Conservation (phyloP, 2,797 vertebrate species). For the Miichthys miiuy region DNA sequence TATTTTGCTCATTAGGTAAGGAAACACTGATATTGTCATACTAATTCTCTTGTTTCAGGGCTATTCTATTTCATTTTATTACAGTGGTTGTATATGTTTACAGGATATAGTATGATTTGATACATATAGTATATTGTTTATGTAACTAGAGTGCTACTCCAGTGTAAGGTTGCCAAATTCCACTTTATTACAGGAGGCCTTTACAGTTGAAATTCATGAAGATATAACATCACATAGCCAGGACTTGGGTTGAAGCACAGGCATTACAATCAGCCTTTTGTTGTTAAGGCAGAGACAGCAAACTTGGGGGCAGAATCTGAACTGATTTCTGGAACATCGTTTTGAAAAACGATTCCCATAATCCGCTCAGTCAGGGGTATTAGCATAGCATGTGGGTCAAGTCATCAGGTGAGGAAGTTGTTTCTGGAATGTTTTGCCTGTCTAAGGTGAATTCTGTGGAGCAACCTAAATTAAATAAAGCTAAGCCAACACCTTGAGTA, state of each 20-base stretch:
- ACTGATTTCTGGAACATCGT: constrained; percentile 18
- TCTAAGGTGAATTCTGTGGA: background rate
- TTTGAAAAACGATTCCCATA: constrained; percentile 40
- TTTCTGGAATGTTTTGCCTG: constrained; percentile 8
- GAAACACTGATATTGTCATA: background rate
- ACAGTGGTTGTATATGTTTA: background rate
- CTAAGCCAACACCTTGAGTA: background rate
- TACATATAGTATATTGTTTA: constrained; percentile 1
- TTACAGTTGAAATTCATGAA: constrained; percentile 40
- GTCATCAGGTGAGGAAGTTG: background rate
- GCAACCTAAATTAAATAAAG: background rate
- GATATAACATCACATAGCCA: constrained; percentile 13
- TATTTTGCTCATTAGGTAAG: background rate
- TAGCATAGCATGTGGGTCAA: constrained; percentile 30
- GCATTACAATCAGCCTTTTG: constrained; percentile 18
- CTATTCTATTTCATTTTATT: background rate
- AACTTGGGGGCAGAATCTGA: constrained; percentile 11
- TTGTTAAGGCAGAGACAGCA: constrained; percentile 17
- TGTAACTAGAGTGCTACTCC: background rate
- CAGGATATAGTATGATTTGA: background rate
- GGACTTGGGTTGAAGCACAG: constrained; percentile 3
- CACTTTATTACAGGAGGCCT: constrained; percentile 29
- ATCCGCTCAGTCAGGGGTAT: constrained; percentile 25
- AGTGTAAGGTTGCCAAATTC: constrained; percentile 17
- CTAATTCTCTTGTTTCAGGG: background rate